Evolutionary conservation across 2,113 vertebrate genomes (phyloP).

Genomic region (Kryptolebias marmoratus): DNA sequence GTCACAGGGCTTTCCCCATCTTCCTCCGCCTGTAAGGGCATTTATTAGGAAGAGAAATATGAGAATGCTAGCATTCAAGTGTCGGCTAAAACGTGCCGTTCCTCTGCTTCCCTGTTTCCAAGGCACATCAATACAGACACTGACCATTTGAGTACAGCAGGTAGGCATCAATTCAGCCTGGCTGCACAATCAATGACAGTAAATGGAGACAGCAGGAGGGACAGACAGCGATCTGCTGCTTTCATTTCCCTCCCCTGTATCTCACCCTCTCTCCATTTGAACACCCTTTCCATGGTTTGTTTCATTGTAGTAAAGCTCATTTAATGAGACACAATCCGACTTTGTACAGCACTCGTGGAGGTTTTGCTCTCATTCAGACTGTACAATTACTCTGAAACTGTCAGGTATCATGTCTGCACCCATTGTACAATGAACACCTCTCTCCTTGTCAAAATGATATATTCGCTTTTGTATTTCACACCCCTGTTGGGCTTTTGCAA

Average conservation of each 20-base stretch:
- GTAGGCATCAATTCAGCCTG: conserved; percentile 61
- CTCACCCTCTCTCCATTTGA: conserved; percentile 42
- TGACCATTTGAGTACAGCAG: conserved; percentile 58
- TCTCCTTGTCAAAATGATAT: conserved; percentile 1
- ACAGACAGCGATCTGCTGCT: conserved; percentile 47
- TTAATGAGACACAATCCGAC: conserved; percentile 46
- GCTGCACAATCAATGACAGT: conserved; percentile 67
- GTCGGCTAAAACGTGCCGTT: conserved; percentile 13
- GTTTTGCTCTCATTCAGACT: conserved; percentile 24
- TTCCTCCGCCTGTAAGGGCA: conserved; percentile 4
- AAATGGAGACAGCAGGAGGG: conserved; percentile 71
- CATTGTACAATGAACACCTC: neutral
- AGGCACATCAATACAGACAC: conserved; percentile 43
- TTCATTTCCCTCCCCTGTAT: conserved; percentile 39
- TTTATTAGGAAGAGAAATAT: conserved; percentile 12
- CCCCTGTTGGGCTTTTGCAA: neutral
- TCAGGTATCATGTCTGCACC: conserved; percentile 7
- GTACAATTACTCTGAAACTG: conserved; percentile 11
- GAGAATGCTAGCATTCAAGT: conserved; percentile 18
- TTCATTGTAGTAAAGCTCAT: conserved; percentile 51
- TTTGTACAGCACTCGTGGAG: conserved; percentile 27
- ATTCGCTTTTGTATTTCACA: neutral
- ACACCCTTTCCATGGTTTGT: conserved; percentile 49
- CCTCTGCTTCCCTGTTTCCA: conserved; percentile 23
- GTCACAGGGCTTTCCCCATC: neutral